These are phyloP conservation scores for Musca vetustissima DNA, from an alignment of 1,140 invertebrate genomes.

Conservation along the genomic window DNA sequence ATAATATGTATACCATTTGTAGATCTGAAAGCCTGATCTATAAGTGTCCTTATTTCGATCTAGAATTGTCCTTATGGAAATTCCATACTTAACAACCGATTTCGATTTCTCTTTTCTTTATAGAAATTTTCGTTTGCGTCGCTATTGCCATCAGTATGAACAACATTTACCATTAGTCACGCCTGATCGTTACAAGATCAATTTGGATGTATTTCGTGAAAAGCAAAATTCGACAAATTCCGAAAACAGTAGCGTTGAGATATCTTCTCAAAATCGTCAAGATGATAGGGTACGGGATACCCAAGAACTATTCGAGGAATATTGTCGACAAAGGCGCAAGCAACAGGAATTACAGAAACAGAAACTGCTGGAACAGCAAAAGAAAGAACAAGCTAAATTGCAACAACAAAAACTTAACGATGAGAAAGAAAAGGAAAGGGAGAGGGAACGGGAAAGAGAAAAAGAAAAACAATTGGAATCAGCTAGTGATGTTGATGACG, in stretches of 20 bases:
- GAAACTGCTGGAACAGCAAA: background rate
- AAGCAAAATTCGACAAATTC: slow-evolving; percentile 23
- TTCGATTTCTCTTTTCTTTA: slow-evolving; percentile 19
- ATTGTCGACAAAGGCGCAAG: slow-evolving; percentile 6
- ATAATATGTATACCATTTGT: too few relatives aligned
- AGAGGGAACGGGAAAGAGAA: too few relatives aligned
- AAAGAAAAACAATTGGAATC: too few relatives aligned
- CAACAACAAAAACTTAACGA: background rate
- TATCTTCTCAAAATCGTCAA: background rate
- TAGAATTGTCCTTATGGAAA: too few relatives aligned
- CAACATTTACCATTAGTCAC: slow-evolving; percentile 40
- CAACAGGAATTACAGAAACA: slow-evolving; percentile 18
- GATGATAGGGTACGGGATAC: slow-evolving; percentile 2
- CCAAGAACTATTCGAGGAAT: slow-evolving; percentile 11
- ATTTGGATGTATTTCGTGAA: slow-evolving; percentile 39
- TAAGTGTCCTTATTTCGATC: too few relatives aligned
- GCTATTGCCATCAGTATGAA: slow-evolving; percentile 50
- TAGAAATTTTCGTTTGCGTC: slow-evolving; percentile 48
- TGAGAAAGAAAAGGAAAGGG: background rate
- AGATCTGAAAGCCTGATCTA: too few relatives aligned
- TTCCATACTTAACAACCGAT: background rate
- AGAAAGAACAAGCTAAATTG: background rate
- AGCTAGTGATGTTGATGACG: background rate
- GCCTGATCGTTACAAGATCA: slow-evolving; percentile 42
- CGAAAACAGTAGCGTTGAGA: slow-evolving; percentile 13